These are phyloP conservation scores for Adelphocoris suturalis DNA, from an alignment of 2,888 invertebrate genomes.

Conservation along the genomic window DNA sequence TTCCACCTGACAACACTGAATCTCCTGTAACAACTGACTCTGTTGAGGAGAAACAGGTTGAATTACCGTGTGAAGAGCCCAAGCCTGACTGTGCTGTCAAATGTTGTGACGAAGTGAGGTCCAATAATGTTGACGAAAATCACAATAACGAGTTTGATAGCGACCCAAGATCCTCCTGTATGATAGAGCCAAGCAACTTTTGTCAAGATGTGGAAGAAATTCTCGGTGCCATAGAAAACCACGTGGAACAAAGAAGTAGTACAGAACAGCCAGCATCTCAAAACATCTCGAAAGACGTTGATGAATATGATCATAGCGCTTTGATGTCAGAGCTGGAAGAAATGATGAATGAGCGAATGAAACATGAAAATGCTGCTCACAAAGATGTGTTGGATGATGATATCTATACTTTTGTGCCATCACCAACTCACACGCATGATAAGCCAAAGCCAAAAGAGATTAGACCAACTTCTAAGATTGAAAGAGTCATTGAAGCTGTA, in stretches of 20 bases:
- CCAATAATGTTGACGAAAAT: constrained; percentile 75
- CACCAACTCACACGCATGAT: constrained; percentile 64
- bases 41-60: too few species aligned
- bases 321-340: constrained; percentile 66
- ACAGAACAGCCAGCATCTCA: neutral
- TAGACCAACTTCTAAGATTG: constrained; percentile 59
- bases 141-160: constrained; percentile 72
- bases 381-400: constrained; percentile 72
- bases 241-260: neutral
- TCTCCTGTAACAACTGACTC: too few species aligned
- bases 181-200: constrained; percentile 65
- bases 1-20: neutral
- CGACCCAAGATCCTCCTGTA: constrained; percentile 61
- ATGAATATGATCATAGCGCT: constrained; percentile 72
- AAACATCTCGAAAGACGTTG: constrained; percentile 69
- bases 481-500: constrained; percentile 62
- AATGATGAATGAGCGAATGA: constrained; percentile 66
- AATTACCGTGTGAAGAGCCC: neutral
- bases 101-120: constrained; percentile 54
- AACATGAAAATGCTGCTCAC: constrained; percentile 53
- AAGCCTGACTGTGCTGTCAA: constrained; percentile 59
- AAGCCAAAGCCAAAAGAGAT: constrained; percentile 66
- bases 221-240: constrained; percentile 58
- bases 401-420: constrained; percentile 74
- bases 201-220: constrained; percentile 58